A percentile compares a stretch with the other conserved stretches of the same genome.
These are phyloP conservation scores for Cassiopea andromeda DNA, from an alignment of 30 jellyfish, hydroid and myxozoan genomes.

Conservation along the genomic window DNA sequence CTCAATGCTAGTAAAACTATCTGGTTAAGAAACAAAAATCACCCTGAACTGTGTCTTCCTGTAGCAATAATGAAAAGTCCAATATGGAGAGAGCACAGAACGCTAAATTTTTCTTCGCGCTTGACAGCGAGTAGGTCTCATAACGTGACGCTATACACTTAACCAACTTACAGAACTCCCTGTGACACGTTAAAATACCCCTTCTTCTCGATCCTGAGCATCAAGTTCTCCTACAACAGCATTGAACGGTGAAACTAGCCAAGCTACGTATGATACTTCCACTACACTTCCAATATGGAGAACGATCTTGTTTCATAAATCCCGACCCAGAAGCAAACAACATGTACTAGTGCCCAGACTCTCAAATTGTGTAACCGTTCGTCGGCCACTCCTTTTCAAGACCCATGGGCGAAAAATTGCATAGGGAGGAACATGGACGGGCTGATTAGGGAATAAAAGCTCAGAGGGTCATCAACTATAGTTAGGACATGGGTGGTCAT, in stretches of 20 bases:
- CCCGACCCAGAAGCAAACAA: slow-evolving; percentile 88
- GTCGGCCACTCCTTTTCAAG: slow-evolving; percentile 73
- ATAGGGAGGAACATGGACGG: no score
- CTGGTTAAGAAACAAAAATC: not conserved
- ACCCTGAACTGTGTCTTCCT: slow-evolving; percentile 53
- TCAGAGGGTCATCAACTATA: no score
- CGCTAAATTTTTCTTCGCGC: slow-evolving; percentile 25
- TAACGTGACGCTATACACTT: slow-evolving; percentile 21
- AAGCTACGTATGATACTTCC: slow-evolving; percentile 6
- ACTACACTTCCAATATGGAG: slow-evolving; percentile 78
- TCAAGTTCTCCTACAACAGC: not conserved
- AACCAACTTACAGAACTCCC: not conserved
- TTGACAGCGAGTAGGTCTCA: slow-evolving; percentile 35
- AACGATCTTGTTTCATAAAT: slow-evolving; percentile 45
- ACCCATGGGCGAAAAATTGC: not conserved
- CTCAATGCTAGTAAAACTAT: not conserved
- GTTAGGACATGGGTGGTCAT: no score
- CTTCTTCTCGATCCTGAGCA: not conserved
- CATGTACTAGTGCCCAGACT: slow-evolving; percentile 93
- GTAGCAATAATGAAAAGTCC: slow-evolving; percentile 52
- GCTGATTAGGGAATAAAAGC: no score
- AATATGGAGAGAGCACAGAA: slow-evolving; percentile 66
- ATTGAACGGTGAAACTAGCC: slow-evolving; percentile 7
- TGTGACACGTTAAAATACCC: slow-evolving; percentile 11
- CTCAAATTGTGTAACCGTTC: slow-evolving; percentile 22